Conservation (phyloP, 2,113 vertebrate species). For the Suricata suricatta region DNA sequence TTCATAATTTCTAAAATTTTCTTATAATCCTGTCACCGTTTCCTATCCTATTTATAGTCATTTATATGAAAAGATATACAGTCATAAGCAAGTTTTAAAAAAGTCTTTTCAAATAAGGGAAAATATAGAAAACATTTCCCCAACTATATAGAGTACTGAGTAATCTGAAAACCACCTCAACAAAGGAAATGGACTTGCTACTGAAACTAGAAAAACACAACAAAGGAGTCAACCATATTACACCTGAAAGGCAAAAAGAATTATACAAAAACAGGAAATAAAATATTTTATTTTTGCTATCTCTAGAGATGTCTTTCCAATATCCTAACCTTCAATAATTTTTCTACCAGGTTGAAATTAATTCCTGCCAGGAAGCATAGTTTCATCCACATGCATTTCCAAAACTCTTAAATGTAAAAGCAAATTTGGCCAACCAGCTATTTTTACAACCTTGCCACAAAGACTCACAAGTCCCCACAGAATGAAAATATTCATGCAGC, state of each 20-base stretch:
- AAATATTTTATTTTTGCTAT: background rate
- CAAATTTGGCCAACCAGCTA: background rate
- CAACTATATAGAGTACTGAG: background rate
- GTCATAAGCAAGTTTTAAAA: background rate
- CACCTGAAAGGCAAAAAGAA: conserved; percentile 7
- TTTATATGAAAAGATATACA: background rate
- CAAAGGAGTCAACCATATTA: background rate
- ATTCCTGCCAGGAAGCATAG: background rate
- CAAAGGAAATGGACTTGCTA: conserved; percentile 12
- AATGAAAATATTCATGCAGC: background rate
- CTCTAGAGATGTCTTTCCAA: background rate
- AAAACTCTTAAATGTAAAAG: background rate
- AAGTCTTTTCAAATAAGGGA: conserved; percentile 13
- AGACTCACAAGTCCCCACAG: background rate
- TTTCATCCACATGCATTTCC: background rate
- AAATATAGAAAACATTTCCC: background rate
- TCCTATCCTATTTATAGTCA: background rate
- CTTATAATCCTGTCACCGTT: background rate
- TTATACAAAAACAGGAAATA: background rate
- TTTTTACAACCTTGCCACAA: background rate
- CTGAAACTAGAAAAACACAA: background rate
- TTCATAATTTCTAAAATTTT: background rate
- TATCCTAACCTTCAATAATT: background rate
- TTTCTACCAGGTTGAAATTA: background rate
- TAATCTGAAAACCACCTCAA: background rate